Base-by-base conservation (phyloP, 30 jellyfish, hydroid and myxozoan species). In the Aurelia sp. region DNA sequence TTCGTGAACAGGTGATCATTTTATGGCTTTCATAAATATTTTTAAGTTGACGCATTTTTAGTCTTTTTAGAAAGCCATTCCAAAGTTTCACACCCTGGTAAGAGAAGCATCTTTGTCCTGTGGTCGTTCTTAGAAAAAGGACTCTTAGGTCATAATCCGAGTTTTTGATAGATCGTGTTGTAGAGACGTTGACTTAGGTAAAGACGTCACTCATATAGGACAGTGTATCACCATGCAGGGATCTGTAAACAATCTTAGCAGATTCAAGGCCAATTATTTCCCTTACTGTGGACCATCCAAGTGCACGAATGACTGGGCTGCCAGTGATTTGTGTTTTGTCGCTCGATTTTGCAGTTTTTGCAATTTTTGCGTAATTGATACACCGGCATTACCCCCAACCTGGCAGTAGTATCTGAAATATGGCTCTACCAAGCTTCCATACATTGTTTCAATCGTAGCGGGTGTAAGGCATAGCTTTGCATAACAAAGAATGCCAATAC, bases 401-500 rank as follows among this genome's bases (percentile, higher is more conserved):
- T 1, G 2, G 17, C 17, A n/a, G 19, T 1, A n/a, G 66, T n/a
- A n/a, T 57, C 19, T 27, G 33, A 27, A 27, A 27, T 27, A 27
- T 1, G 33, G 33, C 33, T 27, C 2, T 27, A 27, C 2, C 33
- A 27, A 27, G 2, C 33, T 27, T 27, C 33, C 33, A 27, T 27
- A 27, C 33, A 27, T 27, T 27, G 33, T 27, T 27, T 27, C 33
- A 27, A 27, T 27, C 33, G 33, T 27, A 27, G 33, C 33, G 1
- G 33, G 66, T n/a, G 66, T 1, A 2, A 0, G 66, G 19, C 2
- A 16, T 2, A 0, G 66, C 2, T 57, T 0, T 57, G 66, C 66
- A 57, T 57, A 57, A 57, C 66, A n/a, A n/a, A n/a, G 66, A 57
- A 57, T 57, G 66, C 66, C 66, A 57, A 57, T 57, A 57, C 66